Percentiles rank a stretch among this genome's conserved stretches.
Conservation (phyloP, 2,797 vertebrate species). For the Acanthurus leucopareius region DNA sequence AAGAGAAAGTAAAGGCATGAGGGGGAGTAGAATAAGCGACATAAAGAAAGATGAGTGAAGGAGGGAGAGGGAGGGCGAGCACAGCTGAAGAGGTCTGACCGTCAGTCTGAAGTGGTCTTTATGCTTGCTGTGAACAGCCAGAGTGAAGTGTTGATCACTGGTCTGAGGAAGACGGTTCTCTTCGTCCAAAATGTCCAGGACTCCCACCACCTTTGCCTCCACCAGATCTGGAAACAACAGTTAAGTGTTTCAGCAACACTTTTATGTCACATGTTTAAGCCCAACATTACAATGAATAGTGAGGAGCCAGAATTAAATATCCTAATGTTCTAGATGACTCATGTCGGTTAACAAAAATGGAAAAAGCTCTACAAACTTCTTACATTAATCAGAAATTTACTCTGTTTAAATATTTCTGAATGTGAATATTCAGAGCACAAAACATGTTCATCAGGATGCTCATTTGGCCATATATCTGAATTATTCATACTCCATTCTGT, state of each 20-base stretch:
- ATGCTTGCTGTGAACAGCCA: conserved; percentile 93
- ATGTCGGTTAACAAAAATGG: background rate
- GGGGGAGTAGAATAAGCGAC: background rate
- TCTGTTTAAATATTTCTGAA: conserved; percentile 44
- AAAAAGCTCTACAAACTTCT: background rate
- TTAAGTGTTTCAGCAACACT: conserved; percentile 9
- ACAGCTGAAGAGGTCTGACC: conserved; percentile 79
- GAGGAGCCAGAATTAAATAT: background rate
- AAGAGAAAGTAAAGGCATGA: conserved; percentile 27
- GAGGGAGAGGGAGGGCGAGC: background rate
- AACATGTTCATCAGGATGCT: conserved; percentile 69
- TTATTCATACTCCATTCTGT: conserved; percentile 78
- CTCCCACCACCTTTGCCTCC: conserved; percentile 93
- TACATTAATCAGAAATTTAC: conserved; percentile 50
- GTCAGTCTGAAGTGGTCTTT: conserved; percentile 98
- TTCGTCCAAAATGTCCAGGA: conserved; percentile 98
- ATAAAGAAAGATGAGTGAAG: background rate
- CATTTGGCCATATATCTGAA: conserved; percentile 76
- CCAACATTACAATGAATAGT: background rate
- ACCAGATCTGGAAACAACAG: conserved; percentile 90
- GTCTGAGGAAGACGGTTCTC: conserved; percentile 97
- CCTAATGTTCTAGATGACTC: background rate
- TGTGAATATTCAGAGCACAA: conserved; percentile 70
- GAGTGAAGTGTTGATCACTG: conserved; percentile 96
- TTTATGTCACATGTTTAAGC: background rate